Percentiles rank a stretch among this genome's conserved stretches.
Conservation (phyloP, 1,140 invertebrate genomes). For the Elymnias hypermnestra region DNA sequence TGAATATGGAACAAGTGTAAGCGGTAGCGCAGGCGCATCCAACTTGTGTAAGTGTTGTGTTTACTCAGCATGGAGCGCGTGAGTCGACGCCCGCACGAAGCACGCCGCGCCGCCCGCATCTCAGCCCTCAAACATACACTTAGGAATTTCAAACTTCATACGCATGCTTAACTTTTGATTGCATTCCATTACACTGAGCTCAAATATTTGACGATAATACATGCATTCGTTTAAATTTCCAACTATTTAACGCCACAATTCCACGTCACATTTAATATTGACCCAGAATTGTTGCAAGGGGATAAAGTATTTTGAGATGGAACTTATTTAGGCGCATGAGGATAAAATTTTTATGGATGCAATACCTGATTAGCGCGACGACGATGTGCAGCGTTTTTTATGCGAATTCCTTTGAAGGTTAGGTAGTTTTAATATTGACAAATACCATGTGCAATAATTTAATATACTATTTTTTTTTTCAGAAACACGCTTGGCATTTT, state of each 20-base stretch:
- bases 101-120: conserved; percentile 20
- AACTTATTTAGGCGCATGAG: no score
- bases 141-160: conserved; percentile 60
- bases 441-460: no score
- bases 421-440: no score
- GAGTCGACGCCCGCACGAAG: conserved; percentile 26
- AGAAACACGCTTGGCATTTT: no score
- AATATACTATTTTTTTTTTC: no score
- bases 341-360: no score
- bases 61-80: conserved; percentile 53
- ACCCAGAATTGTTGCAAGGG: no score
- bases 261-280: no score
- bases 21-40: conserved; percentile 36
- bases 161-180: conserved; percentile 50
- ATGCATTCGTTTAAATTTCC: conserved; percentile 22
- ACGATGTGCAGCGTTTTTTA: no score
- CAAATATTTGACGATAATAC: conserved; percentile 36
- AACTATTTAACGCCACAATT: conserved; percentile 11
- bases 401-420: no score
- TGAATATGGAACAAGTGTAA: conserved; percentile 23
- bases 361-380: no score
- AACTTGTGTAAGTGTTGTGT: conserved; percentile 49
- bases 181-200: conserved; percentile 40
- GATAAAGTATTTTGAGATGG: no score
- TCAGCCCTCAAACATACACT: conserved; percentile 45